Evolutionary conservation across 1,140 invertebrate genomes (phyloP).

Genomic region (Stegodyphus dumicola): DNA sequence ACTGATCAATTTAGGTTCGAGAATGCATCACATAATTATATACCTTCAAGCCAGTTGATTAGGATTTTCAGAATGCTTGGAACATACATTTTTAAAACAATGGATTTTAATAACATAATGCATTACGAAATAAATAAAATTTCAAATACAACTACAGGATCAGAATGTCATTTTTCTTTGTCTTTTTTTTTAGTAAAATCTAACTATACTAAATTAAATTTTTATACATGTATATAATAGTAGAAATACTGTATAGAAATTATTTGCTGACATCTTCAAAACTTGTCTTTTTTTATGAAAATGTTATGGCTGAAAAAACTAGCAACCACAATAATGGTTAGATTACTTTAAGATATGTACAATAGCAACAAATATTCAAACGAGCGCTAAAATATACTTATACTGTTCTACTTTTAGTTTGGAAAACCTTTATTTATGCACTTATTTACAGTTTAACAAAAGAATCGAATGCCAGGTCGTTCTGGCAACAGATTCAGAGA

Average conservation of each 20-base stretch:
- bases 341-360: constrained; percentile 30
- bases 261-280: background rate
- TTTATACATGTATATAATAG: background rate
- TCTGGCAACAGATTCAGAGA: constrained; percentile 14
- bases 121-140: too few relatives aligned
- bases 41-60: too few relatives aligned
- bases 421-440: background rate
- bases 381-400: constrained; percentile 24
- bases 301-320: background rate
- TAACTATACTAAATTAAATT: background rate
- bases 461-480: constrained; percentile 34
- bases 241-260: background rate
- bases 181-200: background rate
- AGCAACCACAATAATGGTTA: constrained; percentile 10
- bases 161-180: too few relatives aligned
- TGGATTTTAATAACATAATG: too few relatives aligned
- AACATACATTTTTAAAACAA: too few relatives aligned
- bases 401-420: background rate
- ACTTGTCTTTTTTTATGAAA: background rate
- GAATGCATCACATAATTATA: too few relatives aligned
- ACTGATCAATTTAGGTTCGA: too few relatives aligned
- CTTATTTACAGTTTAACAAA: constrained; percentile 37
- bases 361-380: constrained; percentile 31
- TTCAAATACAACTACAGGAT: too few relatives aligned
- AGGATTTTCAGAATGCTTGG: too few relatives aligned